phyloP scores from a whole-genome alignment of 2,113 vertebrate genomes.

The Pogonocichla stellata region DNA sequence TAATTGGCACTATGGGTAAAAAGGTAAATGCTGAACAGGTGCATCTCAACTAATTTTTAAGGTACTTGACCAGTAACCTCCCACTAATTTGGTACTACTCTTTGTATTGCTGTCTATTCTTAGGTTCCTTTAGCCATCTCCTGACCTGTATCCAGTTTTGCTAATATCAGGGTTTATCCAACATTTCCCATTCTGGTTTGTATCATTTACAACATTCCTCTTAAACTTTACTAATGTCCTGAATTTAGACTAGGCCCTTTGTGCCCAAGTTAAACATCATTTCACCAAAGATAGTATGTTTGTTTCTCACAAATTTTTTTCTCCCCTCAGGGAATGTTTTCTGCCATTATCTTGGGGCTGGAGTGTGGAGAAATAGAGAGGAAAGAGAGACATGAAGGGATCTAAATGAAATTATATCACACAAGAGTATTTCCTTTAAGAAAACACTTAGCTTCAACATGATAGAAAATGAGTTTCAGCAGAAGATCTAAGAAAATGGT shows the following conservation, averaged over 20 bases:
- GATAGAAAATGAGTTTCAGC: background rate
- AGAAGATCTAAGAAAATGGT: background rate
- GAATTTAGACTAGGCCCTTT: background rate
- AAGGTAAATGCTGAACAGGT: background rate
- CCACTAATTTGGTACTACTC: background rate
- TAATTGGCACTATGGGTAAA: background rate
- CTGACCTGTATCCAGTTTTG: background rate
- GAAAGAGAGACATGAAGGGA: background rate
- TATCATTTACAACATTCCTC: background rate
- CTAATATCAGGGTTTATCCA: background rate
- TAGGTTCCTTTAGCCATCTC: background rate
- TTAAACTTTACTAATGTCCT: background rate
- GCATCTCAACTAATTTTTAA: background rate
- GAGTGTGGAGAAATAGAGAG: background rate
- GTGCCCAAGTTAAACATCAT: background rate
- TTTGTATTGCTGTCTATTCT: background rate
- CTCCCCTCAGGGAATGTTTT: fast-evolving
- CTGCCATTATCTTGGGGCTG: background rate
- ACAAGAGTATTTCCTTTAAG: background rate
- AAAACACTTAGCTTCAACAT: background rate
- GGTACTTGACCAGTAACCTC: background rate
- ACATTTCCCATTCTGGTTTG: background rate
- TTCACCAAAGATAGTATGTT: background rate
- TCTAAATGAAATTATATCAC: background rate
- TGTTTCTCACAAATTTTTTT: background rate